phyloP scores from a whole-genome alignment of 2,888 invertebrate genomes.

The Heliconius ismenius region DNA sequence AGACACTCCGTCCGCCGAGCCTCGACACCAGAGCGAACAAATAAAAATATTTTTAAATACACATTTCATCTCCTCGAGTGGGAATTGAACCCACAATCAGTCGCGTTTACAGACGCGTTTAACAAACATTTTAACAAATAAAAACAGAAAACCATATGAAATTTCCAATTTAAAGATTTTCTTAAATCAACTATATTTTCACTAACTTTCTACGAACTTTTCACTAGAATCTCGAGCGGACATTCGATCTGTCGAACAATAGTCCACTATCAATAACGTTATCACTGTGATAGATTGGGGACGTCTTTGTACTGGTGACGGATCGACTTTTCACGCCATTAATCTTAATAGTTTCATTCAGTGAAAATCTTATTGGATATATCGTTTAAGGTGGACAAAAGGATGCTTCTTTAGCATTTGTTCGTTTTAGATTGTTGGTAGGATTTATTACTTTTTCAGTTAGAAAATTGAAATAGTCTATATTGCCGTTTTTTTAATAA shows the following conservation, averaged over 20 bases:
- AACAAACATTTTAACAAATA: too few species aligned
- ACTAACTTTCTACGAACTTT: not conserved
- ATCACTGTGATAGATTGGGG: constrained; percentile 61
- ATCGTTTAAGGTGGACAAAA: not conserved
- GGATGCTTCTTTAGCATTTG: not conserved
- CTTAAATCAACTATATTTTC: not conserved
- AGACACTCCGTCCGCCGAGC: too few species aligned
- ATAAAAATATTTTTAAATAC: too few species aligned
- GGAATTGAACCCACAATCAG: too few species aligned
- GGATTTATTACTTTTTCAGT: not conserved
- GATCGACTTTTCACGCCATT: constrained; percentile 50
- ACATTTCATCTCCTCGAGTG: too few species aligned
- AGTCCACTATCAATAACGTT: constrained; percentile 56
- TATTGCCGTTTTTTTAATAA: not conserved
- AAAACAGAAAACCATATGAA: not conserved
- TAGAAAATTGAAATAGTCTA: too few species aligned
- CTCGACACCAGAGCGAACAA: too few species aligned
- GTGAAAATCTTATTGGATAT: constrained; percentile 25
- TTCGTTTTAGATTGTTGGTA: not conserved
- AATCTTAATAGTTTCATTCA: constrained; percentile 35
- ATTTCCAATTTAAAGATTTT: not conserved
- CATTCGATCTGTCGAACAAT: constrained; percentile 37
- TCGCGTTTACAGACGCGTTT: too few species aligned
- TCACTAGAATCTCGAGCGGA: constrained; percentile 24
- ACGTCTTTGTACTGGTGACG: constrained; percentile 59